A percentile compares a stretch with the other conserved stretches of the same genome.
These are phyloP conservation scores for Lamellibrachia luymesi DNA, from an alignment of 1,140 invertebrate species.

Conservation along the genomic window DNA sequence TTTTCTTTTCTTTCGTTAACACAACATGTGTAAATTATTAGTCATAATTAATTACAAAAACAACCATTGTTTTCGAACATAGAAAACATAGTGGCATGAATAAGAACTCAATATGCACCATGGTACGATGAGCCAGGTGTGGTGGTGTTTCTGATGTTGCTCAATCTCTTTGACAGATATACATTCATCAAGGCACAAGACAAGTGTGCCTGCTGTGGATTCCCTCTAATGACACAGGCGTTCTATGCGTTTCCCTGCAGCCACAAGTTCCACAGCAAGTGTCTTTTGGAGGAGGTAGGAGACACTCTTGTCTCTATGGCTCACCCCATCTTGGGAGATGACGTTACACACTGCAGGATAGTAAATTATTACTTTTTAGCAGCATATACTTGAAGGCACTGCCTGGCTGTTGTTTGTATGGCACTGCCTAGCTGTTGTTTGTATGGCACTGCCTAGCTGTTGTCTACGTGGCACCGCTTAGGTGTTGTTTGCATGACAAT, in stretches of 20 bases:
- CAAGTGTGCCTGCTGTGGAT: conserved; percentile 77
- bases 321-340: too few species aligned
- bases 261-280: conserved; percentile 92
- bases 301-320: too few species aligned
- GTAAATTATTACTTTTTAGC: too few species aligned
- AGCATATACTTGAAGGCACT: too few species aligned
- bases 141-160: neutral
- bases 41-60: neutral
- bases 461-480: too few species aligned
- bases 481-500: too few species aligned
- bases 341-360: too few species aligned
- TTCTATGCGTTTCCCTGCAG: conserved; percentile 95
- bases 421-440: too few species aligned
- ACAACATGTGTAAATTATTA: neutral
- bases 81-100: neutral
- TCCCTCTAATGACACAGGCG: conserved; percentile 75
- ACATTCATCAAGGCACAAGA: conserved; percentile 75
- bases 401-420: too few species aligned
- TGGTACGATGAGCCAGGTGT: too few species aligned
- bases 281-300: conserved; percentile 76
- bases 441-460: too few species aligned
- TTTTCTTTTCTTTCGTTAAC: neutral
- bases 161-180: conserved; percentile 61
- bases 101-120: neutral
- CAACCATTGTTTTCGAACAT: neutral